phyloP scores from a whole-genome alignment of 2,113 vertebrate species.

The Epinephelus cyanopodus region DNA sequence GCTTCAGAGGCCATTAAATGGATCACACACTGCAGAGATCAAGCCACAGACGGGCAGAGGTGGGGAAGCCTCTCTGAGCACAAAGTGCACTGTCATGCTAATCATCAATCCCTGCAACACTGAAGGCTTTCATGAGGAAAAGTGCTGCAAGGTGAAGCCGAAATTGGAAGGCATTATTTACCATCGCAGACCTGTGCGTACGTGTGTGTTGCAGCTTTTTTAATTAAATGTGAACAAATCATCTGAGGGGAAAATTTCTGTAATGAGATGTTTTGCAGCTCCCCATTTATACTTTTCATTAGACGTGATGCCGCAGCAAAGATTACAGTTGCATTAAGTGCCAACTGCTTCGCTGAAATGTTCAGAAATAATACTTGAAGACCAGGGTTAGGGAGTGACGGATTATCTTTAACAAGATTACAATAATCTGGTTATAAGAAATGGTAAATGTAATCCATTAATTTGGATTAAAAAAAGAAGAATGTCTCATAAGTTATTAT shows the following conservation, averaged over 20 bases:
- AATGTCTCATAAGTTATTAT: slow-evolving; percentile 32
- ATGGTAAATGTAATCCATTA: slow-evolving; percentile 66
- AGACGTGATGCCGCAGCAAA: slow-evolving; percentile 44
- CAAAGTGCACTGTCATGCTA: slow-evolving; percentile 78
- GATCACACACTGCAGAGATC: slow-evolving; percentile 53
- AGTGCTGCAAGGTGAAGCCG: slow-evolving; percentile 37
- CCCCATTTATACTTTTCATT: slow-evolving; percentile 58
- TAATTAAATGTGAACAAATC: slow-evolving; percentile 72
- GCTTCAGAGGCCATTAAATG: slow-evolving; percentile 71
- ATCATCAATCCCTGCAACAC: slow-evolving; percentile 54
- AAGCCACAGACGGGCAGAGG: slow-evolving; percentile 43
- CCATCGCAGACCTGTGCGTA: slow-evolving; percentile 20
- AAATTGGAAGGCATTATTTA: slow-evolving; percentile 56
- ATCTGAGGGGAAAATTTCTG: slow-evolving; percentile 67
- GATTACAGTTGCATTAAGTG: slow-evolving; percentile 50
- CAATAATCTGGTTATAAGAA: slow-evolving; percentile 70
- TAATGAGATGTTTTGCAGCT: slow-evolving; percentile 61
- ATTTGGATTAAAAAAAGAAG: slow-evolving; percentile 65
- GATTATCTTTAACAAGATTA: slow-evolving; percentile 80
- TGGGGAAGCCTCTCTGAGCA: slow-evolving; percentile 48
- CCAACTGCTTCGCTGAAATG: slow-evolving; percentile 46
- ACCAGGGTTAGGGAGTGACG: slow-evolving; percentile 49
- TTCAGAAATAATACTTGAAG: slow-evolving; percentile 54
- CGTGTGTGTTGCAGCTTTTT: slow-evolving; percentile 39
- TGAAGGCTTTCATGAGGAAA: slow-evolving; percentile 51